phyloP scores from a whole-genome alignment of 2,797 vertebrate genomes.

The Phylloscopus collybita region DNA sequence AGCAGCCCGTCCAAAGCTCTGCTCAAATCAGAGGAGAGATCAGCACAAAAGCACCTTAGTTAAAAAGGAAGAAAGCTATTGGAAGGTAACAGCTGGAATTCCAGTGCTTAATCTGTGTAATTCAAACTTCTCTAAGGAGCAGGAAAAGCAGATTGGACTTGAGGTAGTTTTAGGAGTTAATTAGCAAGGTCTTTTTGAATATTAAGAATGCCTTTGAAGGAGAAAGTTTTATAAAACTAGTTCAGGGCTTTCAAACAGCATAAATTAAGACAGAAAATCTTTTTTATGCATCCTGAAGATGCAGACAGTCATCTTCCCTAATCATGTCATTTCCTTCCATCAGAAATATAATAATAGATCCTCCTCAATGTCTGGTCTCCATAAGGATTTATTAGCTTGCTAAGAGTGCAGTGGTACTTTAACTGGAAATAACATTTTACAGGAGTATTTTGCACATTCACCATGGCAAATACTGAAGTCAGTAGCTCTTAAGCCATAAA shows the following conservation, averaged over 20 bases:
- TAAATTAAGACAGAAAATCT: constrained; percentile 62
- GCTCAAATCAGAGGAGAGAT: constrained; percentile 46
- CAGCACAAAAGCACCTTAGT: constrained; percentile 36
- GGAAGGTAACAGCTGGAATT: constrained; percentile 68
- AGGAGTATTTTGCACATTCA: background rate
- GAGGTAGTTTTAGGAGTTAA: constrained; percentile 69
- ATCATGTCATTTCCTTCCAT: constrained; percentile 1
- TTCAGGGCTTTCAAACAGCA: constrained; percentile 70
- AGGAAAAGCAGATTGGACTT: constrained; percentile 59
- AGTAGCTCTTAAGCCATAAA: background rate
- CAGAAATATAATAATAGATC: constrained; percentile 9
- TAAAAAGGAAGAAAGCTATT: constrained; percentile 46
- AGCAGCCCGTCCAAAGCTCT: background rate
- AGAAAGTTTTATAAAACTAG: constrained; percentile 68
- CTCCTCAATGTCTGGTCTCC: background rate
- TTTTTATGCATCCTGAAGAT: constrained; percentile 21
- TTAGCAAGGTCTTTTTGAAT: constrained; percentile 68
- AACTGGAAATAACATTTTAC: constrained; percentile 17
- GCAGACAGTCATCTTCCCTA: constrained; percentile 16
- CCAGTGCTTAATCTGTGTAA: constrained; percentile 63
- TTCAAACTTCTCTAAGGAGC: constrained; percentile 66
- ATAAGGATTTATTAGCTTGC: constrained; percentile 9
- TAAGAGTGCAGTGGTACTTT: background rate
- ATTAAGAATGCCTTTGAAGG: constrained; percentile 69
- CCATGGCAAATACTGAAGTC: background rate